Base-by-base conservation (phyloP, 2,888 invertebrate genomes). In the Eupeodes latifasciatus region DNA sequence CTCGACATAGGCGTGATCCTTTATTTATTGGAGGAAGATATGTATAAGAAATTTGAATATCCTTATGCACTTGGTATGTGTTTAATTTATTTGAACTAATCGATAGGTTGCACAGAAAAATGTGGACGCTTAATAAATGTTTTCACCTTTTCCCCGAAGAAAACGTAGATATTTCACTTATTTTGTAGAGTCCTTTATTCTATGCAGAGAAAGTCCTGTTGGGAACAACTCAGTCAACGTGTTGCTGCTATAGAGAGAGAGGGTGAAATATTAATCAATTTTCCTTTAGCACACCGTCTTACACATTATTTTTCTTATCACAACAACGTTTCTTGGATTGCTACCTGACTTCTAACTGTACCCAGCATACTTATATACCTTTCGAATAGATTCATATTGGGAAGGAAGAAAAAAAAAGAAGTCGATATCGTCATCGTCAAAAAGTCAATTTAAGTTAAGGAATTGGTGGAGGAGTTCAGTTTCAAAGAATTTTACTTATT, bases 401-500 rank as follows among this genome's bases (percentile, higher is more conserved):
- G 27, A 2, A 27, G 27, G 27, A 27, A 27, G 27, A 27, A 27
- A 27, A 27, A 27, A 19, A 5, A 57, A 57, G 57, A 59, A 49
- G 57, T 75, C 78, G 66, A 81, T 81, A 81, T 75, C 62, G 78
- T 74, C 27, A 81, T 75, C 62, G 78, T 74, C 27, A 62, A 85
- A 88, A 88, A 88, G 84, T 85, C 84, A 88, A 88, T 88, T 88
- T 81, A 88, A 88, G 85, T 85, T 85, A 59, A 36, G 47, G 81
- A 85, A 81, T 71, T 64, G 64, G 62, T 66, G 82, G 75, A 59
- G 78, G 69, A 81, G 81, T 80, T 79, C 61, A 67, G 44, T 69
- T 34, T 78, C 61, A 51, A 34, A 62, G 62, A n/a, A 61, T 27
- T 12, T 36, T 61, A 64, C 64, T 77, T 47, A 19, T 10, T 67